phyloP scores from a whole-genome alignment of 2,888 invertebrate genomes.

The Alloscopus bannaensis region DNA sequence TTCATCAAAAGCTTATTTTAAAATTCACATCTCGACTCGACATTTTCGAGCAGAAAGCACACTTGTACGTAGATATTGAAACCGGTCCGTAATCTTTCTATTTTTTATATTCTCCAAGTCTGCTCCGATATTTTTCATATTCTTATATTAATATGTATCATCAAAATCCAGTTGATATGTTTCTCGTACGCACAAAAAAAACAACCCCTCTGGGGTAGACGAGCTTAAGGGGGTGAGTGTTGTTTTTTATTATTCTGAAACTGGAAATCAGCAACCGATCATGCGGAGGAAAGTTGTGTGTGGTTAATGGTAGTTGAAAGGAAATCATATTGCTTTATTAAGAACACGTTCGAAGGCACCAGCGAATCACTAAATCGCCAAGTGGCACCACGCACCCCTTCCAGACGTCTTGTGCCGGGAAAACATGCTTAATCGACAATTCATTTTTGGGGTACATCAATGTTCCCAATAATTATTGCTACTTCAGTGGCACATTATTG shows the following conservation, averaged over 20 bases:
- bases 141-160: constrained; percentile 40
- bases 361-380: too few species aligned
- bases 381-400: too few species aligned
- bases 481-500: too few species aligned
- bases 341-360: too few species aligned
- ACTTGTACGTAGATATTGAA: neutral
- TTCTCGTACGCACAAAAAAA: neutral
- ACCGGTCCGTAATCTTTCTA: constrained; percentile 33
- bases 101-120: constrained; percentile 16
- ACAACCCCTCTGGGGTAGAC: neutral
- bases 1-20: constrained; percentile 52
- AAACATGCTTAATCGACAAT: too few species aligned
- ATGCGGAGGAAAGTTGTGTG: neutral
- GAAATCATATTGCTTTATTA: too few species aligned
- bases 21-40: constrained; percentile 56
- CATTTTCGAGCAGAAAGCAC: neutral
- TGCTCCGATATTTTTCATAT: constrained; percentile 34
- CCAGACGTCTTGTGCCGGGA: too few species aligned
- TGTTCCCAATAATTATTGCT: too few species aligned
- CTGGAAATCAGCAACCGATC: neutral
- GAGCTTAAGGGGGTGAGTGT: neutral
- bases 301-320: neutral
- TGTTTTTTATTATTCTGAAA: too few species aligned
- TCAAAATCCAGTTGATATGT: neutral
- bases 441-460: too few species aligned